Evolutionary conservation across 2,797 vertebrate genomes (phyloP), one percentile per base, ranked within the genome.

Genomic region (Emys orbicularis): DNA sequence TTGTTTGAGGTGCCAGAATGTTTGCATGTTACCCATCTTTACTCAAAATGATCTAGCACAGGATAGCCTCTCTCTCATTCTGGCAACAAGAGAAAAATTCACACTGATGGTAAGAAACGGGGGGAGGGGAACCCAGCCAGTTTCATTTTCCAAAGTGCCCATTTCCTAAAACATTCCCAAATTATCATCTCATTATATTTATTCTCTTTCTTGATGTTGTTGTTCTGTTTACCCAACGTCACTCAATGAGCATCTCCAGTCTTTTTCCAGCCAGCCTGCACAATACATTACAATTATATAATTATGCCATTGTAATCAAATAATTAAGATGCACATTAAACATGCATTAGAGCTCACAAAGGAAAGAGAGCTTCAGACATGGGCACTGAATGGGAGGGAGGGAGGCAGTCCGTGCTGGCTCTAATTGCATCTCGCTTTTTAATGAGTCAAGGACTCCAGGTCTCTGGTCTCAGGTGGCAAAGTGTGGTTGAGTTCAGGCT

Each of bases 241-340:
- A 97, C 91, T 97, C 97, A 90, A 91, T 93, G 91, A 98, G 97
- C 65, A 94, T 96, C 97, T 98, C 97, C 97, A 92, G 83, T 96
- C 96, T 97, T 96, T 97, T 97, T 97, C 95, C 97, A 96, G 90
- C 97, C 97, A 98, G 97, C 97, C 92, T 95, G 93, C 97, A 98
- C 97, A 98, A 98, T 98, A 97, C 97, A 96, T 98, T 97, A 96
- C 98, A 98, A 98, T 98, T 98, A 98, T 98, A 97, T 97, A 98
- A 98, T 98, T 98, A 98, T 5, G 54, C 97, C 93, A 98, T 98
- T 98, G 98, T 98, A 98, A 98, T 98, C 98, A 98, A 98, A 98
- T 98, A 98, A 98, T 98, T 98, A 98, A 98, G 98, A 98, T 98
- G 97, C 97, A 97, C 97, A 98, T 98, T 98, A 98, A 98, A 98